These are phyloP conservation scores for Phenganax marumi DNA, from an alignment of 92 coral and sea anemone species.

Conservation along the genomic window DNA sequence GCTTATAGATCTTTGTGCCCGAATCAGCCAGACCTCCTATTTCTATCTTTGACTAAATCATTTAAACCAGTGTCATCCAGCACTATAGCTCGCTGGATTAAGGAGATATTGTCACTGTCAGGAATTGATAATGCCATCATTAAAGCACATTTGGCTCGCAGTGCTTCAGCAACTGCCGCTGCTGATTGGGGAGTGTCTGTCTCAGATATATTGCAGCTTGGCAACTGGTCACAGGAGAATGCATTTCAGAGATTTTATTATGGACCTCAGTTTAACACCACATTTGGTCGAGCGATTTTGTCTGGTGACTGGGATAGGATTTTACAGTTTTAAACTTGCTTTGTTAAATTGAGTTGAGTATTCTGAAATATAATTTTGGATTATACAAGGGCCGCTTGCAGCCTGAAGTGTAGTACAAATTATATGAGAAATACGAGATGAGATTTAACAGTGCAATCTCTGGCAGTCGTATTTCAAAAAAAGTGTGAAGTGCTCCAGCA, in stretches of 20 bases:
- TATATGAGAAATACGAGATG: constrained; percentile 31
- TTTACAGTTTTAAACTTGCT: constrained; percentile 19
- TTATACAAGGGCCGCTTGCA: constrained; percentile 34
- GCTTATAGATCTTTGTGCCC: background rate
- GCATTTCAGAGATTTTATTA: background rate
- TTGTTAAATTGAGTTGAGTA: constrained; percentile 32
- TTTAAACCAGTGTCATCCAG: constrained; percentile 23
- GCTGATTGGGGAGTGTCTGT: background rate
- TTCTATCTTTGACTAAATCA: background rate
- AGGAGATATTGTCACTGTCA: constrained; percentile 7
- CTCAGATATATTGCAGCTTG: background rate
- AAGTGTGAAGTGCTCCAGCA: no score
- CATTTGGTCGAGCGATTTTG: constrained; percentile 21
- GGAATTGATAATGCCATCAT: background rate
- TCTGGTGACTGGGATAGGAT: background rate
- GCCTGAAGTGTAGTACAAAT: background rate
- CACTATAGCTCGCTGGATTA: constrained; percentile 28
- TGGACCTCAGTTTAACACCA: constrained; percentile 23
- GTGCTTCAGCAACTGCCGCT: background rate
- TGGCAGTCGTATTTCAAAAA: no score
- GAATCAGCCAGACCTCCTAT: background rate
- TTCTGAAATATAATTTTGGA: constrained; percentile 29
- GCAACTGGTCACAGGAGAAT: background rate
- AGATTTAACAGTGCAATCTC: constrained; percentile 36
- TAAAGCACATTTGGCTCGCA: background rate